Evolutionary conservation across 2,888 invertebrate genomes (phyloP).

Genomic region (Diabrotica balteata): DNA sequence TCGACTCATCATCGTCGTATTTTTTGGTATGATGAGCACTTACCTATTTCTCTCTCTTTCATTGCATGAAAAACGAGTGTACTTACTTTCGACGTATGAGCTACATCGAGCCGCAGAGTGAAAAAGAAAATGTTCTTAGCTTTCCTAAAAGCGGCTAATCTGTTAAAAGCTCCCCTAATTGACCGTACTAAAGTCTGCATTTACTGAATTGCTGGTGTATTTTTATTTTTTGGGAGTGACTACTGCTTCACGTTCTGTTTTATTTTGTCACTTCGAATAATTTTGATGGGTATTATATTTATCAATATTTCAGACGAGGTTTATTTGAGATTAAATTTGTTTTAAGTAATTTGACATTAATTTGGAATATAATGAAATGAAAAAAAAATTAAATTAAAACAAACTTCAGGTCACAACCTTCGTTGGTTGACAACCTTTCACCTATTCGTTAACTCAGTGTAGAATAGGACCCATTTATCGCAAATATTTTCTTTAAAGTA

Average conservation of each 20-base stretch:
- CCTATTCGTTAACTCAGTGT: too few species aligned
- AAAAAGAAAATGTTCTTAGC: constrained; percentile 24
- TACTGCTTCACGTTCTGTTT: not conserved
- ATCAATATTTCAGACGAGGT: too few species aligned
- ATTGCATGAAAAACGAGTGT: constrained; percentile 13
- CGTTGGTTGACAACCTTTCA: too few species aligned
- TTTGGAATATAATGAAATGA: too few species aligned
- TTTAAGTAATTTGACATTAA: too few species aligned
- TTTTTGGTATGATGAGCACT: constrained; percentile 16
- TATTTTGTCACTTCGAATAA: too few species aligned
- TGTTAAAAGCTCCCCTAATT: constrained; percentile 32
- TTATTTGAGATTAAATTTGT: too few species aligned
- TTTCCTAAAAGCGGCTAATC: constrained; percentile 27
- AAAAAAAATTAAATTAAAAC: too few species aligned
- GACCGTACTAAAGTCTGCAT: constrained; percentile 27
- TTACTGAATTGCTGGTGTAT: constrained; percentile 19
- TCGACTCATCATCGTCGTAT: constrained; percentile 1
- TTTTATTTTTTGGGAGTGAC: constrained; percentile 7
- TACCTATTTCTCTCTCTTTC: not conserved
- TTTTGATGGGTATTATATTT: too few species aligned
- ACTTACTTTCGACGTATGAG: constrained; percentile 14
- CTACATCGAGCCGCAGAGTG: not conserved
- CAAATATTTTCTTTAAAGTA: too few species aligned
- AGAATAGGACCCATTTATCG: too few species aligned
- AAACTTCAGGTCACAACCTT: too few species aligned